These are phyloP conservation scores for Poecilia velifera DNA, from an alignment of 2,797 vertebrate species.

Conservation along the genomic window DNA sequence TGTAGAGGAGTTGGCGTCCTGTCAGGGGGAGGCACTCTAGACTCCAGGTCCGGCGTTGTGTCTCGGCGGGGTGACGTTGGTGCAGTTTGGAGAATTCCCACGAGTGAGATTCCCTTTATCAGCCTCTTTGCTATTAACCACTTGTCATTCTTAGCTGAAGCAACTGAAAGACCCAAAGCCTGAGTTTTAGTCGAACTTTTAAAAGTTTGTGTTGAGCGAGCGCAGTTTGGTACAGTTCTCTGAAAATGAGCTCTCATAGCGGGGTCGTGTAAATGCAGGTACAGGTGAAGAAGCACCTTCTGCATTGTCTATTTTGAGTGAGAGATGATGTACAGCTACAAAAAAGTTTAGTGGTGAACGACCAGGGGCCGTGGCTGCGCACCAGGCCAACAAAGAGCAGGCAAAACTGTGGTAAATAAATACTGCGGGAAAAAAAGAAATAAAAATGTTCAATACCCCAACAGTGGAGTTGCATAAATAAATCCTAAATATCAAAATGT, in stretches of 20 bases:
- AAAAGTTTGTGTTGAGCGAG: neutral
- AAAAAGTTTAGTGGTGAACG: slow-evolving; percentile 1
- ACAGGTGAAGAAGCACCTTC: neutral
- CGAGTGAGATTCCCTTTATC: slow-evolving; percentile 43
- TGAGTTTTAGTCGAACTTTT: neutral
- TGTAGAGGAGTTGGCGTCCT: slow-evolving; percentile 24
- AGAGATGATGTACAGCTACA: neutral
- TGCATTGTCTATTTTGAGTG: neutral
- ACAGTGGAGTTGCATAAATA: neutral
- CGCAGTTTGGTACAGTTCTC: neutral
- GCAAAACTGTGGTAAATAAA: neutral
- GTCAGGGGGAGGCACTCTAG: slow-evolving; percentile 46
- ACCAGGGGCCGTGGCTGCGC: too few relatives aligned
- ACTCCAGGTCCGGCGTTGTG: slow-evolving; percentile 23
- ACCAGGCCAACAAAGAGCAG: neutral
- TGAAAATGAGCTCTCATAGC: slow-evolving; percentile 12
- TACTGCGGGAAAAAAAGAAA: neutral
- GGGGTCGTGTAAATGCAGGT: slow-evolving; percentile 6
- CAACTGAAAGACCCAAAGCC: slow-evolving; percentile 21
- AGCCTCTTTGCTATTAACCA: slow-evolving; percentile 32
- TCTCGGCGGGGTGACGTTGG: slow-evolving; percentile 55
- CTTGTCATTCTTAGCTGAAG: slow-evolving; percentile 68
- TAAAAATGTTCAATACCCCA: too few relatives aligned
- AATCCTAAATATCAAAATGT: neutral
- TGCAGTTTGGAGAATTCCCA: slow-evolving; percentile 68